Evolutionary conservation across 2,113 vertebrate species (phyloP).

Genomic region (Polypterus bichir): DNA sequence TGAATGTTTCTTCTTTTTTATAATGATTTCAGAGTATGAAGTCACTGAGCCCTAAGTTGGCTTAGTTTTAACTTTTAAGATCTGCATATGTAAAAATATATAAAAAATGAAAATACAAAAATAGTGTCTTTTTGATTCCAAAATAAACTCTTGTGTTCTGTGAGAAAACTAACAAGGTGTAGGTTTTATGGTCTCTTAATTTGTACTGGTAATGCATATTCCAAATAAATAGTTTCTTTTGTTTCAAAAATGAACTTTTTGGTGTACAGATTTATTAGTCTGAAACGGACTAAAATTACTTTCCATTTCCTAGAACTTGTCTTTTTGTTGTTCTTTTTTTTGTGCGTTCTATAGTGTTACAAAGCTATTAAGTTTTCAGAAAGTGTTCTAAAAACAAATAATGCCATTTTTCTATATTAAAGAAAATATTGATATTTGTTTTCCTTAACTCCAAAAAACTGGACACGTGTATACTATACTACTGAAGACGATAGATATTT

Average conservation of each 20-base stretch:
- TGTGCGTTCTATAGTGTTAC: too few species aligned
- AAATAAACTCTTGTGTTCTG: constrained; percentile 62
- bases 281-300: too few species aligned
- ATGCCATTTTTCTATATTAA: too few species aligned
- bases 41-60: constrained; percentile 57
- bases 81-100: constrained; percentile 73
- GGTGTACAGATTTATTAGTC: constrained; percentile 22
- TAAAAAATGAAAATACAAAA: constrained; percentile 40
- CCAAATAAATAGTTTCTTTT: constrained; percentile 92
- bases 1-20: constrained; percentile 54
- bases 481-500: too few species aligned
- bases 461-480: too few species aligned
- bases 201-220: constrained; percentile 95
- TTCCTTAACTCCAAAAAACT: too few species aligned
- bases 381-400: too few species aligned
- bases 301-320: too few species aligned
- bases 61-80: constrained; percentile 69
- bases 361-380: too few species aligned
- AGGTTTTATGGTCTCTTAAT: constrained; percentile 88
- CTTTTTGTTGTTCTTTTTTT: too few species aligned
- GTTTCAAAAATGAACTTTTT: constrained; percentile 63
- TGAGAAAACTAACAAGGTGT: constrained; percentile 71
- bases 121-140: constrained; percentile 68
- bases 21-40: constrained; percentile 54
- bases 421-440: too few species aligned